phyloP scores from a whole-genome alignment of 2,113 vertebrate genomes.

The Delphinapterus leucas region DNA sequence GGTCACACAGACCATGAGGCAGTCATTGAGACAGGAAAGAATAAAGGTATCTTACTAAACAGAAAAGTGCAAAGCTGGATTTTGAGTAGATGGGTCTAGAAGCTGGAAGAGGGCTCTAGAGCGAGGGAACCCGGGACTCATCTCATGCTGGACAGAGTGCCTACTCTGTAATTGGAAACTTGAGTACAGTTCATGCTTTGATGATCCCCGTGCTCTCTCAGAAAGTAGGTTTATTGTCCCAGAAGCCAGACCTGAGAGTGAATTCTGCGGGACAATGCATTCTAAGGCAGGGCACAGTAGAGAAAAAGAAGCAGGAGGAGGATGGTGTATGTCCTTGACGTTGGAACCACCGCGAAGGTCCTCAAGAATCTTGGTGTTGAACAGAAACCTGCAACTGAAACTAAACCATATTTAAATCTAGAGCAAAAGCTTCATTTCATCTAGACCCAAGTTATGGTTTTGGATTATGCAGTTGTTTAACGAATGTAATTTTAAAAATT shows the following conservation, averaged over 20 bases:
- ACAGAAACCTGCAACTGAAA: not conserved
- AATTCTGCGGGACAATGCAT: not conserved
- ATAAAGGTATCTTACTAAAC: not conserved
- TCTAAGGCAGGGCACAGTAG: not conserved
- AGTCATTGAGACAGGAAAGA: not conserved
- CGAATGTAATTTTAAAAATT: not conserved
- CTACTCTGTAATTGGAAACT: not conserved
- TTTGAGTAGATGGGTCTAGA: not conserved
- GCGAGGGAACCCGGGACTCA: not conserved
- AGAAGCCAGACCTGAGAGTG: not conserved
- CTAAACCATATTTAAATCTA: not conserved
- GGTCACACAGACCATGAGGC: not conserved
- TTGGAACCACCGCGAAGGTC: not conserved
- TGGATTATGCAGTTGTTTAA: not conserved
- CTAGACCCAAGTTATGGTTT: not conserved
- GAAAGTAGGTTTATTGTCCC: not conserved
- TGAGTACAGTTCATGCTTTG: not conserved
- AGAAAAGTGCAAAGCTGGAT: not conserved
- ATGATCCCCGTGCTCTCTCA: accelerated
- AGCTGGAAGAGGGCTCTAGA: not conserved
- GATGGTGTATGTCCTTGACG: not conserved
- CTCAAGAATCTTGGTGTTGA: not conserved
- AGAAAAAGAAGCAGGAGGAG: not conserved
- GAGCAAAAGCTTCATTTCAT: not conserved
- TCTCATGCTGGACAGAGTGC: not conserved